A percentile compares a stretch with the other conserved stretches of the same genome.
phyloP scores from a whole-genome alignment of 1,140 invertebrate species.

The Rhagoletis zephyria region DNA sequence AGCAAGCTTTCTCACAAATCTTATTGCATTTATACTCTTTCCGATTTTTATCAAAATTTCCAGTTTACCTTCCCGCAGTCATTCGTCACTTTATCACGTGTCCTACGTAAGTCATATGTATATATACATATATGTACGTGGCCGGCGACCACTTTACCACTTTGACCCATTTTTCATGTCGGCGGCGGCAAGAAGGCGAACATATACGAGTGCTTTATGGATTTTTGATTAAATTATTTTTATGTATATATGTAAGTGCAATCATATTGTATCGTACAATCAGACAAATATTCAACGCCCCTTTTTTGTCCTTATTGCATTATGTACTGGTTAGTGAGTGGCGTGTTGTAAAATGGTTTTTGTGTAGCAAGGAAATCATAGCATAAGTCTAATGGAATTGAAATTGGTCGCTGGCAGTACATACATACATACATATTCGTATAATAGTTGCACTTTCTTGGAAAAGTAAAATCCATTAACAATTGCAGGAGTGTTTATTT shows the following conservation, averaged over 20 bases:
- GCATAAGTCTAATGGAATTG: conserved; percentile 13
- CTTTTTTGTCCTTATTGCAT: not conserved
- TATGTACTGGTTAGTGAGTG: not conserved
- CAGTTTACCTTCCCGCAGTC: not conserved
- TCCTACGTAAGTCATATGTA: not conserved
- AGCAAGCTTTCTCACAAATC: too few species aligned
- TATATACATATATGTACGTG: not conserved
- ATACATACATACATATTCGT: too few species aligned
- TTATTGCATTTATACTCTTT: not conserved
- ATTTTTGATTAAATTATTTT: conserved; percentile 47
- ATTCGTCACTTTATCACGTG: conserved; percentile 41
- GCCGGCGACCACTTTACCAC: conserved; percentile 24
- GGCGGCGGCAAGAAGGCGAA: not conserved
- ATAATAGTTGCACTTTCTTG: conserved; percentile 30
- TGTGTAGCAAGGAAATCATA: conserved; percentile 29
- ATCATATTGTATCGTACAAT: conserved; percentile 32
- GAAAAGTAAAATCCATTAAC: conserved; percentile 42
- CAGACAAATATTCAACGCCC: not conserved
- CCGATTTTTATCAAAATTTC: conserved; percentile 21
- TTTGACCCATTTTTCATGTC: conserved; percentile 9
- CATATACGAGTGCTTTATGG: conserved; percentile 13
- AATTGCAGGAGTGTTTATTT: conserved; percentile 26
- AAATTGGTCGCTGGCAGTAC: not conserved
- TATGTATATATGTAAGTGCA: conserved; percentile 33
- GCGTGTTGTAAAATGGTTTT: not conserved